A percentile compares a stretch with the other conserved stretches of the same genome.
Evolutionary conservation across 2,113 vertebrate genomes (phyloP).

Genomic region (Nothobranchius kuhntae): DNA sequence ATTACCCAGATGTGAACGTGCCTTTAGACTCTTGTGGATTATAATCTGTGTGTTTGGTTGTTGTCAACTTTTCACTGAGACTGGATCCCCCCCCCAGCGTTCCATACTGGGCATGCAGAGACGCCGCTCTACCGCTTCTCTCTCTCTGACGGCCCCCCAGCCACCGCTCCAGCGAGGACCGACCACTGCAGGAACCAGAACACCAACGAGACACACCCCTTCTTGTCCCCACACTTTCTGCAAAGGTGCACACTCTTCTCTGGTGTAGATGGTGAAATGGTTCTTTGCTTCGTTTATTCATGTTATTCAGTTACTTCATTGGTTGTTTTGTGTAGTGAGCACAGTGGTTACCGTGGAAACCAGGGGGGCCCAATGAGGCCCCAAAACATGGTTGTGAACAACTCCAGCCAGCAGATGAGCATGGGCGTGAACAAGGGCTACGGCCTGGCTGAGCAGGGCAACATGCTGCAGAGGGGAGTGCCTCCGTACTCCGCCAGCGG

Average conservation of each 20-base stretch:
- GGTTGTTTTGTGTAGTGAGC: conserved; percentile 81
- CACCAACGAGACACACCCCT: conserved; percentile 89
- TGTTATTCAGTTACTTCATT: neutral
- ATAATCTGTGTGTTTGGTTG: neutral
- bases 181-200: conserved; percentile 89
- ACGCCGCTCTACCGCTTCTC: conserved; percentile 94
- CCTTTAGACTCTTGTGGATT: too few species aligned
- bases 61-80: neutral
- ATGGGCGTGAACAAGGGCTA: conserved; percentile 81
- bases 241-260: conserved; percentile 82
- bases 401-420: conserved; percentile 82
- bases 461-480: conserved; percentile 72
- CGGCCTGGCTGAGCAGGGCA: conserved; percentile 72
- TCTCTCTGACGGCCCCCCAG: conserved; percentile 92
- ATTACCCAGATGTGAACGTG: too few species aligned
- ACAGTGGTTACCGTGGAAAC: conserved; percentile 88
- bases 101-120: conserved; percentile 90
- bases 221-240: conserved; percentile 93
- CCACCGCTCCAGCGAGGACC: conserved; percentile 94
- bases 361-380: conserved; percentile 83
- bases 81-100: conserved; percentile 76
- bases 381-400: conserved; percentile 78
- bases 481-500: conserved; percentile 64
- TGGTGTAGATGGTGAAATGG: neutral
- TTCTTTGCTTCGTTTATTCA: too few species aligned